Conservation (phyloP, 2,888 invertebrate genomes). For the Sicus ferrugineus region DNA sequence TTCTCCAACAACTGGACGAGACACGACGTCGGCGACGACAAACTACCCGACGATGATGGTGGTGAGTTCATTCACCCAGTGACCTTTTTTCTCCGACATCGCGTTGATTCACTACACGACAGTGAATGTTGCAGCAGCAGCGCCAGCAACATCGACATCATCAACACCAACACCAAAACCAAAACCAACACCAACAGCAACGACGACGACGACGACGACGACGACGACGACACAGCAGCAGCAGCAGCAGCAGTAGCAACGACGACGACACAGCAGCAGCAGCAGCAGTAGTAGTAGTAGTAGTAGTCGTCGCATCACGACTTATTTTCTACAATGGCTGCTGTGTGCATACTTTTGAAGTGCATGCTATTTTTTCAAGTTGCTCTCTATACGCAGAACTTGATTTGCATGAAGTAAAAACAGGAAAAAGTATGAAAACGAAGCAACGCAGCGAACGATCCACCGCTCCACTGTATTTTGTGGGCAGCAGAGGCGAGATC, state of each 20-base stretch:
- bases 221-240: neutral
- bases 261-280: neutral
- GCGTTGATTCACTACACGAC: neutral
- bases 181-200: constrained; percentile 7
- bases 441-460: too few species aligned
- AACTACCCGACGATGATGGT: too few species aligned
- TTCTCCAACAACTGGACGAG: neutral
- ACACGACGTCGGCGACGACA: neutral
- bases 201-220: too few species aligned
- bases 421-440: neutral
- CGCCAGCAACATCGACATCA: neutral
- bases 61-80: constrained; percentile 28
- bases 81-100: constrained; percentile 31
- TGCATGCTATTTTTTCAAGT: neutral
- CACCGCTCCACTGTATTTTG: too few species aligned
- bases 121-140: neutral
- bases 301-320: too few species aligned
- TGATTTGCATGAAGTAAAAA: neutral
- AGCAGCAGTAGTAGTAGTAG: constrained; percentile 1
- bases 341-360: neutral
- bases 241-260: neutral
- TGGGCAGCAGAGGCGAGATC: too few species aligned
- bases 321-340: neutral
- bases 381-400: neutral
- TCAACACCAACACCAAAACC: neutral